These are phyloP conservation scores for Neria commutata DNA, from an alignment of 2,888 invertebrate species.

Conservation along the genomic window DNA sequence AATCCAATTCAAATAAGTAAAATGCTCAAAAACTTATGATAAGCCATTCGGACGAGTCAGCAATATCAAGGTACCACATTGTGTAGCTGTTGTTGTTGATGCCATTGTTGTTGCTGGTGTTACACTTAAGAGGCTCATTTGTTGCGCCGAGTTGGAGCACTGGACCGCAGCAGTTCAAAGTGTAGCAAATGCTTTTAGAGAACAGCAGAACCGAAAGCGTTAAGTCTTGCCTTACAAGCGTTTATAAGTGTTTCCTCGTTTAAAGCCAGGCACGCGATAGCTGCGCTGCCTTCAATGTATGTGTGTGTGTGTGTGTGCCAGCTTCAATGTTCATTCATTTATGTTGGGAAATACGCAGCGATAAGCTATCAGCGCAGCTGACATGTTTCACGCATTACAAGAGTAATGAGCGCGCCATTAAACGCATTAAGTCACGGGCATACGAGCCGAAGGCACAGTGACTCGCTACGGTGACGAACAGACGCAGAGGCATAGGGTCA, in stretches of 20 bases:
- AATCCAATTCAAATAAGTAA: too few species aligned
- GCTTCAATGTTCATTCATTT: constrained; percentile 24
- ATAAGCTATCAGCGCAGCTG: constrained; percentile 54
- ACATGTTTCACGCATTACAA: constrained; percentile 57
- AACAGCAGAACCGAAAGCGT: too few species aligned
- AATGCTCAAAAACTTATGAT: too few species aligned
- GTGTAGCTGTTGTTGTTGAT: constrained; percentile 31
- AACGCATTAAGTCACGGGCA: constrained; percentile 26
- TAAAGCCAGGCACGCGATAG: constrained; percentile 4
- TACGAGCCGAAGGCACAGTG: background rate
- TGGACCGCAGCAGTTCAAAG: too few species aligned
- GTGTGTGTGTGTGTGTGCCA: background rate
- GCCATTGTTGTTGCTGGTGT: constrained; percentile 34
- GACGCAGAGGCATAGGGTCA: background rate
- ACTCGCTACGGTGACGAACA: background rate
- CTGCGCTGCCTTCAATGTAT: background rate
- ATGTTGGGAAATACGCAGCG: constrained; percentile 49
- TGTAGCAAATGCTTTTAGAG: too few species aligned
- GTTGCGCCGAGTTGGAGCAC: too few species aligned
- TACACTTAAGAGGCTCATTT: constrained; percentile 52
- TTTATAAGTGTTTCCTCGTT: too few species aligned
- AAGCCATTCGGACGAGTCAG: too few species aligned
- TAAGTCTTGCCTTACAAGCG: background rate
- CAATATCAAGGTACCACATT: background rate
- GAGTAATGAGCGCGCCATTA: constrained; percentile 38